A percentile compares a stretch with the other conserved stretches of the same genome.
phyloP scores from a whole-genome alignment of 1,140 invertebrate genomes.

The Drosophila suzukii region DNA sequence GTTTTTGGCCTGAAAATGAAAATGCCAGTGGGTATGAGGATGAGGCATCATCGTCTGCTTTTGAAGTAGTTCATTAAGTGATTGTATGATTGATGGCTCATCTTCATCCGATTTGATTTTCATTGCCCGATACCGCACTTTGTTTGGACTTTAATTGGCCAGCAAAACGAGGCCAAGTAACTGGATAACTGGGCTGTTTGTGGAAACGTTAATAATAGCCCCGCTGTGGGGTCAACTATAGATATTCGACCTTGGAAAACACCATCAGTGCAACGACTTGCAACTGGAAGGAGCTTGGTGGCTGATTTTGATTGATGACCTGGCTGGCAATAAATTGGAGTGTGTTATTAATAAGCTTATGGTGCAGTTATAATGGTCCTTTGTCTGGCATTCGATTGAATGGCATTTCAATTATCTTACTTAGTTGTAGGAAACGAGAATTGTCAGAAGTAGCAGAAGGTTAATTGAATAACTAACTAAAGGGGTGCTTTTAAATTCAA shows the following conservation, averaged over 20 bases:
- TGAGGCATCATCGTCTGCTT: conserved; percentile 31
- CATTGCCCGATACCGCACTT: conserved; percentile 35
- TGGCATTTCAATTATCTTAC: conserved; percentile 25
- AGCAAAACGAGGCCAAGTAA: conserved; percentile 30
- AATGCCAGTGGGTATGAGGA: conserved; percentile 1
- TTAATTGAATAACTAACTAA: conserved; percentile 25
- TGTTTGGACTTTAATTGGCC: conserved; percentile 62
- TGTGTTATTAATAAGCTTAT: conserved; percentile 40
- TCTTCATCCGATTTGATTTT: conserved; percentile 53
- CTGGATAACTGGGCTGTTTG: conserved; percentile 28
- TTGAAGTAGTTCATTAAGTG: conserved; percentile 79
- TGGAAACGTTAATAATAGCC: conserved; percentile 1
- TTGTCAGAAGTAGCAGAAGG: background rate
- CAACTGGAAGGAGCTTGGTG: conserved; percentile 3
- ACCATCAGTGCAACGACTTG: conserved; percentile 15
- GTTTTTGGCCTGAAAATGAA: conserved; percentile 4
- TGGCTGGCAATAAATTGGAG: conserved; percentile 33
- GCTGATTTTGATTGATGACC: conserved; percentile 50
- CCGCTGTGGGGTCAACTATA: conserved; percentile 1
- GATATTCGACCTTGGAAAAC: conserved; percentile 35
- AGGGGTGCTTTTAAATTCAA: conserved; percentile 9
- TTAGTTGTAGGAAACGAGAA: conserved; percentile 18
- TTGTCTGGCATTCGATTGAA: conserved; percentile 30
- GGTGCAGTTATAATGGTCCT: conserved; percentile 29
- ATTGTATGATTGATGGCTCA: conserved; percentile 73